Evolutionary conservation across 2,888 invertebrate species (phyloP), one percentile per base, ranked within the genome.

Genomic region (Hemistola chrysoprasaria): DNA sequence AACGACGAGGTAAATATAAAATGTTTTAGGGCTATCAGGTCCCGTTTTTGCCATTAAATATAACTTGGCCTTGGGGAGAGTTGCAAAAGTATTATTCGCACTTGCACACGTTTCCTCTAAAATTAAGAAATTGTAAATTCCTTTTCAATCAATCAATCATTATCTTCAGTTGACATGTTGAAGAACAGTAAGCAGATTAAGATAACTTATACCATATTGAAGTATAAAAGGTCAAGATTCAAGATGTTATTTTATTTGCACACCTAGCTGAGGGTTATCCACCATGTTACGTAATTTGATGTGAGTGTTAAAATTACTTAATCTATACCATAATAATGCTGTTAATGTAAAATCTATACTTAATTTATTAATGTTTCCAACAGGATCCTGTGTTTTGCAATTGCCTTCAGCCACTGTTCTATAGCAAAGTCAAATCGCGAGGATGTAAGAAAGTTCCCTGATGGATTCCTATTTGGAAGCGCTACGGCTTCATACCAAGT

Each of bases 401-500:
- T 47, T 8, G 35, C 41, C 9, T 32, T 45, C 7, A 43, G 48
- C 25, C 29, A 47, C 29, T 41, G 51, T 30, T 31, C 40, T 8
- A 48, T 22, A 26, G 20, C 47, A 11, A 30, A 35, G 20, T 20
- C 11, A 20, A 21, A 8, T 8, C 44, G 56, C 0, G 50, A 64
- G 11, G 51, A 56, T 24, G 46, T 42, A 4, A 57, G 69, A 48
- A 55, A 53, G 27, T 67, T 76, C 31, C 73, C 76, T 0, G 59
- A 65, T 9, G 65, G 56, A 5, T 71, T 76, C 28, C 44, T 62
- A 20, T 73, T 76, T 25, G 76, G 76, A 3, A 55, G 66, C 20
- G 69, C 74, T 2, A 72, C 91, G 5, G 72, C 90, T 1, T 66
- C 90, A 7, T 88, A 90, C 57, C 90, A 90, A 70, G 68, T 90